phyloP scores from a whole-genome alignment of 2,888 invertebrate genomes.

The Drosophila neonasuta region DNA sequence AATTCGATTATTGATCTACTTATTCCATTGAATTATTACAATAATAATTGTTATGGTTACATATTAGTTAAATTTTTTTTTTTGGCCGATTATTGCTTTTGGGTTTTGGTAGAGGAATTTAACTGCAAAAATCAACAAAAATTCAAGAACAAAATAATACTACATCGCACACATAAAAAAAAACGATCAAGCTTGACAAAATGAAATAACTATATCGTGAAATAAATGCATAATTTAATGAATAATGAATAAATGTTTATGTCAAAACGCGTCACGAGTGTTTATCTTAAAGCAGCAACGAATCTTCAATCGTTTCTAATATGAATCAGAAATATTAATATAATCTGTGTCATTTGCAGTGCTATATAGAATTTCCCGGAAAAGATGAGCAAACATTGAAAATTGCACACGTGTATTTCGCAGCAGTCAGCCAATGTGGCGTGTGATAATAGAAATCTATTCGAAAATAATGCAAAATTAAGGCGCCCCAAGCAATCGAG shows the following conservation, averaged over 20 bases:
- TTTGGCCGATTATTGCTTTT: too few relatives aligned
- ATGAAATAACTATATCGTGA: constrained; percentile 12
- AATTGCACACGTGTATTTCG: constrained; percentile 17
- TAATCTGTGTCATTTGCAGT: constrained; percentile 37
- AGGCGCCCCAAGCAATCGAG: constrained; percentile 30
- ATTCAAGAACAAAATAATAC: too few relatives aligned
- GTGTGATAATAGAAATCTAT: constrained; percentile 52
- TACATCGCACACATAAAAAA: too few relatives aligned
- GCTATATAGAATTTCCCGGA: constrained; percentile 29
- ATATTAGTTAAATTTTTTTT: too few relatives aligned
- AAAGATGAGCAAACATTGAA: constrained; percentile 57
- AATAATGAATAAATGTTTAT: constrained; percentile 1
- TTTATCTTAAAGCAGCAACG: neutral
- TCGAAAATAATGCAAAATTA: constrained; percentile 61
- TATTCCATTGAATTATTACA: neutral
- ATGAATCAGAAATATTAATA: constrained; percentile 33
- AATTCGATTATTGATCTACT: neutral
- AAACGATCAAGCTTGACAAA: neutral
- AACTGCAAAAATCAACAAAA: too few relatives aligned
- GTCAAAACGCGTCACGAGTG: constrained; percentile 7
- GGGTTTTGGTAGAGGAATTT: too few relatives aligned
- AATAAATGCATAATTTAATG: constrained; percentile 3
- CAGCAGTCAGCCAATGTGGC: constrained; percentile 51
- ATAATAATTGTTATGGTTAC: too few relatives aligned
- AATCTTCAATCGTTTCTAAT: neutral